Conservation (phyloP, 2,888 invertebrate species). For the Acleris laterana region DNA sequence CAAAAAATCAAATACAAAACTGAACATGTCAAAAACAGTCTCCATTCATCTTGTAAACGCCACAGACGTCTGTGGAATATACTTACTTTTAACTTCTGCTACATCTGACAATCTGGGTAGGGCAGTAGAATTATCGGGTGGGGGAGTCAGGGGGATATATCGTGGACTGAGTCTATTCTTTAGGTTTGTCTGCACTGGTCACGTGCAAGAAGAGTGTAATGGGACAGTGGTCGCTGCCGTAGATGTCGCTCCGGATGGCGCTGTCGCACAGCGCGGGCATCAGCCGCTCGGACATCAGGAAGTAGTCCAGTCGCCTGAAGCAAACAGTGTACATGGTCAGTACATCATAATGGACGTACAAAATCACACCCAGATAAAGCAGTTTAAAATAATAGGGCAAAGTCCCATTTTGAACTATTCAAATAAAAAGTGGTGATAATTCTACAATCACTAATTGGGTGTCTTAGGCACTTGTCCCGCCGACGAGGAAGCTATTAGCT, state of each 20-base stretch:
- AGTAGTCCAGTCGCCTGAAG: conserved; percentile 97
- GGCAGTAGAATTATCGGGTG: no score
- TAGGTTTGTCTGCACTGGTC: conserved; percentile 73
- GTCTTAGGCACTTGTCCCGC: no score
- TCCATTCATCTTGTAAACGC: neutral
- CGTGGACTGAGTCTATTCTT: conserved; percentile 53
- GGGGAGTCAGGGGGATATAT: no score
- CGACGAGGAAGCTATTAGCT: no score
- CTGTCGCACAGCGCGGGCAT: conserved; percentile 92
- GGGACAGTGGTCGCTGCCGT: conserved; percentile 99
- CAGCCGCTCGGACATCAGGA: conserved; percentile 93
- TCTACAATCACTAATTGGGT: no score
- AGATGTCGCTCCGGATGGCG: conserved; percentile 90
- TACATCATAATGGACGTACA: neutral
- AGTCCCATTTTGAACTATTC: no score
- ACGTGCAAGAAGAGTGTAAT: conserved; percentile 89
- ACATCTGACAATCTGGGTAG: no score
- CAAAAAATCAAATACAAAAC: conserved; percentile 12
- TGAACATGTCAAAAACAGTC: conserved; percentile 20
- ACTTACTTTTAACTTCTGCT: no score
- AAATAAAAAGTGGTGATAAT: no score
- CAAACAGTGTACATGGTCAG: conserved; percentile 36
- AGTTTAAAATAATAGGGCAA: no score
- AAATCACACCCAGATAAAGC: no score
- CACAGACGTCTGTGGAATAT: no score